Conservation (phyloP, 2,888 invertebrate genomes). For the Cancer borealis region DNA sequence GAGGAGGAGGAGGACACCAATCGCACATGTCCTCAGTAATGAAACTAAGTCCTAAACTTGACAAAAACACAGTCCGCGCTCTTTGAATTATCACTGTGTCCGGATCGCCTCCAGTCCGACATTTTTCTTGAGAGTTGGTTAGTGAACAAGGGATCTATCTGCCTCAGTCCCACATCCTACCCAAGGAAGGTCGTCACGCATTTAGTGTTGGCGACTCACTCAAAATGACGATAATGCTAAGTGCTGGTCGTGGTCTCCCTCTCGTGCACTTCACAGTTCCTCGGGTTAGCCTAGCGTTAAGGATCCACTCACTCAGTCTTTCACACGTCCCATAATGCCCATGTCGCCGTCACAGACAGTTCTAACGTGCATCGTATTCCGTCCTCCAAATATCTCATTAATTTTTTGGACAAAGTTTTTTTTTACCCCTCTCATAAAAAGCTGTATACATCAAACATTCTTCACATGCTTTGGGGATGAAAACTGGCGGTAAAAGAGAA, state of each 20-base stretch:
- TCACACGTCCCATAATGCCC: not conserved
- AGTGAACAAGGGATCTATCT: conserved; percentile 11
- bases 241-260: not conserved
- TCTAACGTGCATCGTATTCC: conserved; percentile 2
- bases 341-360: not conserved
- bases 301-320: not conserved
- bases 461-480: not conserved
- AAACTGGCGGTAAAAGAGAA: not conserved
- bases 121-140: conserved; percentile 22
- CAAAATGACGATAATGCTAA: conserved; percentile 7
- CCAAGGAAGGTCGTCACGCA: not conserved
- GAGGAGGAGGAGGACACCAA: not conserved
- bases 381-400: not conserved
- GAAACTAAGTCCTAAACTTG: conserved; percentile 2
- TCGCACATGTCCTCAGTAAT: conserved; percentile 26
- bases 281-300: not conserved
- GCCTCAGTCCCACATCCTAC: not conserved
- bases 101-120: conserved; percentile 25
- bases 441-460: not conserved
- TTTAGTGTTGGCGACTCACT: not conserved
- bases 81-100: conserved; percentile 14
- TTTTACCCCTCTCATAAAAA: not conserved
- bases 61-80: conserved; percentile 16
- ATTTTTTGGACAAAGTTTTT: not conserved
- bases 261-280: not conserved